Evolutionary conservation across 2,888 invertebrate species (phyloP), one percentile per base, ranked within the genome.

Genomic region (Nomada flava): DNA sequence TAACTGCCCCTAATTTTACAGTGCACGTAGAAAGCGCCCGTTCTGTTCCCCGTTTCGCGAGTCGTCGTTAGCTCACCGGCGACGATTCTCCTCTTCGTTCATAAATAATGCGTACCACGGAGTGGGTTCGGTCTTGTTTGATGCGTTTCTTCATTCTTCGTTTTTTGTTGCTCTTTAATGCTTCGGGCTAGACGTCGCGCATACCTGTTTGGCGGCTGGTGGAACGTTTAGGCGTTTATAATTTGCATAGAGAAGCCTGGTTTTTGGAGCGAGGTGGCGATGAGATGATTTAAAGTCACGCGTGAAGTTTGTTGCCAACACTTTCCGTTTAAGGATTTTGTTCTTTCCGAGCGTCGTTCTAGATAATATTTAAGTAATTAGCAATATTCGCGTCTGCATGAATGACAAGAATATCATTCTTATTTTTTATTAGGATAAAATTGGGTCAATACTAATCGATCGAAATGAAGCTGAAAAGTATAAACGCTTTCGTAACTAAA

Each of bases 1-100:
- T 83, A 85, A 82, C 85, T 64, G 76, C 76, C 75, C 77, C 82
- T 82, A 84, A 85, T 79, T 84, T 76, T 63, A 72, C 73, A 64
- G 36, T 69, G 62, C 71, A 29, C 76, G 76, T 42, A 62, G 82
- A 71, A 67, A 74, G 67, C 65, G 60, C 26, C 70, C 73, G 50
- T 67, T 63, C 65, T 3, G 26, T 59, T 64, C 23, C 59, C 55
- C 52, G 57, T 72, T 26, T 23, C 15, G 26, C 18, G 20, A 20
- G n/a, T 55, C 50, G 52, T 36, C 57, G 76, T 67, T 75, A 68
- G 62, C 57, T 70, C 52, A 55, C 26, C 15, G 52, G 55, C 53
- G 53, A 60, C 47, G 15, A 44, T 60, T 70, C 42, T 47, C 15
- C 50, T 18, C 4, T 4, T 15, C 60, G 29, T 47, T 36, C 76